Percentiles rank a stretch among this genome's conserved stretches.
Evolutionary conservation across 2,113 vertebrate species (phyloP).

Genomic region (Petromus typicus): DNA sequence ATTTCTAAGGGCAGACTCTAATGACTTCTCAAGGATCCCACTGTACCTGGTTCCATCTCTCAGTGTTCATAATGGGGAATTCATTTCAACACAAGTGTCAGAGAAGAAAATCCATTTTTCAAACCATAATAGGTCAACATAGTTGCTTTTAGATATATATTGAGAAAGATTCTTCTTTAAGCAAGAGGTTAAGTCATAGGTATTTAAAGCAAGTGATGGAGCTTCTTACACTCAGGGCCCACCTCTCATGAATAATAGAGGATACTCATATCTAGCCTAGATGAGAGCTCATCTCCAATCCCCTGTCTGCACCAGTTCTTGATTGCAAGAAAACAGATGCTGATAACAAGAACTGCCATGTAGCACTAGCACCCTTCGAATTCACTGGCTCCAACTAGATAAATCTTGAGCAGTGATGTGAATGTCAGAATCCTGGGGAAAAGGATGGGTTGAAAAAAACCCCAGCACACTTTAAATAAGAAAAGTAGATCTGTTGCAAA

Average conservation of each 20-base stretch:
- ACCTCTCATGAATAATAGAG: background rate
- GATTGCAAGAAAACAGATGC: background rate
- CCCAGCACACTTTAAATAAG: background rate
- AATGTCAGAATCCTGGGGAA: background rate
- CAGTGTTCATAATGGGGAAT: background rate
- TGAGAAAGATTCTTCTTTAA: constrained; percentile 40
- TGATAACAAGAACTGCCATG: background rate
- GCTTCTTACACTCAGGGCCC: background rate
- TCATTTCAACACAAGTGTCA: background rate
- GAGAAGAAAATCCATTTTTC: background rate
- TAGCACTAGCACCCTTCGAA: background rate
- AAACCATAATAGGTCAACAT: background rate
- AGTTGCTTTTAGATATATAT: background rate
- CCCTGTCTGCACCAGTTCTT: background rate
- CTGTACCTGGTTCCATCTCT: background rate
- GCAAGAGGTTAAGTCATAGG: background rate
- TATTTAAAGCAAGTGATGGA: background rate
- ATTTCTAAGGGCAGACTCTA: background rate
- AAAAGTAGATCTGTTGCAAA: constrained; percentile 9
- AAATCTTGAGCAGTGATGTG: background rate
- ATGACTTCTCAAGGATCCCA: background rate
- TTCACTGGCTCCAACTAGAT: background rate
- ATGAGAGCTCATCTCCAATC: background rate
- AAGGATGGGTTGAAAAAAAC: background rate
- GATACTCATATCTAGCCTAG: background rate